A percentile compares a stretch with the other conserved stretches of the same genome.
phyloP scores from a whole-genome alignment of 64 coral and sea anemone species.

The Montipora cactus region DNA sequence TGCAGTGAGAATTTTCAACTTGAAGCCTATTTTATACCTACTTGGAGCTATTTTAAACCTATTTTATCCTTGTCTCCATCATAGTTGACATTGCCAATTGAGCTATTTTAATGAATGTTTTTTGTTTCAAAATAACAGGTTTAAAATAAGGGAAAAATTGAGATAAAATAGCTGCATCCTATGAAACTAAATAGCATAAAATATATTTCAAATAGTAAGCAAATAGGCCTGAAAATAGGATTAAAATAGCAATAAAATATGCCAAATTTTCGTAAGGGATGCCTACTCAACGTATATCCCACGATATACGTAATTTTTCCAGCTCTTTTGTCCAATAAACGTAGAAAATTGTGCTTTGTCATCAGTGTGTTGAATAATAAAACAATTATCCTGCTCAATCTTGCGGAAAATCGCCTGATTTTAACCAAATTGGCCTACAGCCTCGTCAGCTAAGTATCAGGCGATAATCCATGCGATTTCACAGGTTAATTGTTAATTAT shows the following conservation, averaged over 20 bases:
- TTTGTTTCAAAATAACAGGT: background rate
- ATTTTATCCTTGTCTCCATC: background rate
- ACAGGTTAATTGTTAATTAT: too few species aligned
- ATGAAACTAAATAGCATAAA: slow-evolving; percentile 13
- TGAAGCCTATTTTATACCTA: background rate
- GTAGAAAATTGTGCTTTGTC: too few species aligned
- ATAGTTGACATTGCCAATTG: background rate
- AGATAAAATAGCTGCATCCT: background rate
- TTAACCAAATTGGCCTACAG: too few species aligned
- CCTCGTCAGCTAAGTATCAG: too few species aligned
- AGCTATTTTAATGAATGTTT: too few species aligned
- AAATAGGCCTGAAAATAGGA: slow-evolving; percentile 4
- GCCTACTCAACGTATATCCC: too few species aligned
- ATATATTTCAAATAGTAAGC: background rate
- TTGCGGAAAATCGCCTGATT: too few species aligned
- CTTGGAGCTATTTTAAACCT: background rate
- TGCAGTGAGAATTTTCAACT: background rate
- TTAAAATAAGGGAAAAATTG: background rate
- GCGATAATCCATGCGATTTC: too few species aligned
- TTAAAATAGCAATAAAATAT: slow-evolving; percentile 37
- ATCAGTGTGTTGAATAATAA: too few species aligned
- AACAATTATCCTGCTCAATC: too few species aligned
- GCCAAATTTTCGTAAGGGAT: slow-evolving; percentile 13
- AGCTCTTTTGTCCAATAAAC: too few species aligned
- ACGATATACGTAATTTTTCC: too few species aligned